Evolutionary conservation across 1,140 invertebrate genomes (phyloP), one percentile per base, ranked within the genome.

Genomic region (Bombus impatiens): DNA sequence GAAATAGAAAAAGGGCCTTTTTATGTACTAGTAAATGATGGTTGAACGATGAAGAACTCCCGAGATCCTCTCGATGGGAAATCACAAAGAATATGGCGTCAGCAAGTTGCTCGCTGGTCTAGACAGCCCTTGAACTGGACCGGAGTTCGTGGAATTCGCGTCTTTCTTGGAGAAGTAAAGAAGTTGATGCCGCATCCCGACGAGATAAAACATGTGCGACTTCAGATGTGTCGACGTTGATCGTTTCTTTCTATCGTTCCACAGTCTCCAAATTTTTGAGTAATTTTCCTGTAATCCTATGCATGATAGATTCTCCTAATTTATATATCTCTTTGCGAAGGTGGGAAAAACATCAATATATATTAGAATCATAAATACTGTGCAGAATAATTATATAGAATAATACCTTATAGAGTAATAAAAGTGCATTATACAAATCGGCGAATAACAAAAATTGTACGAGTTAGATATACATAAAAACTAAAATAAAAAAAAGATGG

Each of bases 181-280:
- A 82, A 82, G 87, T 82, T 72, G 84, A 89, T 84, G 88, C 74
- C 70, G 79, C 80, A 67, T 70, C 53, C 68, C 78, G 87, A 75
- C 37, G 87, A 89, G 88, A 89, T 89, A 89, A 89, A 89, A 86
- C 88, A 86, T 89, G 87, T 86, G 70, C 87, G 81, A 59, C 57
- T 77, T 84, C 57, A 67, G 84, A 87, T 35, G 62, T 25, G 65
- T 62, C 76, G 42, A 42, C 57, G 28, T 59, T 47, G 40, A 65
- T 44, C 22, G 47, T 80, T 80, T 62, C 47, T 42, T 53, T 42
- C 32, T 42, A 32, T 40, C 42, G 37, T 8, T 28, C 37, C 35
- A 37, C 25, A 22, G 10, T 10, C 35, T 28, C 28, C 57, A 25
- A n/a, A 65, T 62, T 78, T 78, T 32, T 12, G 18, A 2, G 35